Evolutionary conservation across 2,113 vertebrate species (phyloP).

Genomic region (Coregonus clupeaformis): DNA sequence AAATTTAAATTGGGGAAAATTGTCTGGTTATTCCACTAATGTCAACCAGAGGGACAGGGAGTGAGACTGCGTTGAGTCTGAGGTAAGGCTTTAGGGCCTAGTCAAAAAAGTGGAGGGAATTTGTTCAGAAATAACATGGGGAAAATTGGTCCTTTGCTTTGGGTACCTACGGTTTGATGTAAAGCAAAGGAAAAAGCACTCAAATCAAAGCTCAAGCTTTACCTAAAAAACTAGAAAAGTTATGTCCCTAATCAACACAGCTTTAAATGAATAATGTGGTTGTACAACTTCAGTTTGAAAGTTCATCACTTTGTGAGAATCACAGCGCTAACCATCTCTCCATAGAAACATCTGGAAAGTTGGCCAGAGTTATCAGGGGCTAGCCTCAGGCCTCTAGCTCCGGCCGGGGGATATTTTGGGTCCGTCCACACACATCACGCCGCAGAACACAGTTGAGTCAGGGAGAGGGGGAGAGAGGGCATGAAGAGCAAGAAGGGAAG

Average conservation of each 20-base stretch:
- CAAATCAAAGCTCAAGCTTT: too few relatives aligned
- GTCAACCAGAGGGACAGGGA: neutral
- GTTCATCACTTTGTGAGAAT: neutral
- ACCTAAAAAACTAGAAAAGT: too few relatives aligned
- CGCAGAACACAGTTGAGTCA: neutral
- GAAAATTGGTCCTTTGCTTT: neutral
- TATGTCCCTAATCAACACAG: too few relatives aligned
- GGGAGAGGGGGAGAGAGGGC: neutral
- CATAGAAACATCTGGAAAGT: conserved; percentile 8
- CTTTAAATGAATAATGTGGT: too few relatives aligned
- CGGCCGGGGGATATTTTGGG: neutral
- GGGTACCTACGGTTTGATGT: too few relatives aligned
- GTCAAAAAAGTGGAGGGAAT: neutral
- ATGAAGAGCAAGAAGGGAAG: too few relatives aligned
- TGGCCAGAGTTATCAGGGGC: neutral
- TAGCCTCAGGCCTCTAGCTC: neutral
- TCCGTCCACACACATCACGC: neutral
- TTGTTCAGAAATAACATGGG: neutral
- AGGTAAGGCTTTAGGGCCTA: neutral
- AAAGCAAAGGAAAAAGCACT: too few relatives aligned
- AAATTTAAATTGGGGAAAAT: neutral
- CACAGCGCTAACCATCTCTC: neutral
- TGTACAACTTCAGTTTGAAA: neutral
- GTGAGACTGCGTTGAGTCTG: neutral
- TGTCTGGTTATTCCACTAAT: neutral